These are phyloP conservation scores for Hypselothyrea guttata DNA, from an alignment of 2,888 invertebrate species.

Conservation along the genomic window DNA sequence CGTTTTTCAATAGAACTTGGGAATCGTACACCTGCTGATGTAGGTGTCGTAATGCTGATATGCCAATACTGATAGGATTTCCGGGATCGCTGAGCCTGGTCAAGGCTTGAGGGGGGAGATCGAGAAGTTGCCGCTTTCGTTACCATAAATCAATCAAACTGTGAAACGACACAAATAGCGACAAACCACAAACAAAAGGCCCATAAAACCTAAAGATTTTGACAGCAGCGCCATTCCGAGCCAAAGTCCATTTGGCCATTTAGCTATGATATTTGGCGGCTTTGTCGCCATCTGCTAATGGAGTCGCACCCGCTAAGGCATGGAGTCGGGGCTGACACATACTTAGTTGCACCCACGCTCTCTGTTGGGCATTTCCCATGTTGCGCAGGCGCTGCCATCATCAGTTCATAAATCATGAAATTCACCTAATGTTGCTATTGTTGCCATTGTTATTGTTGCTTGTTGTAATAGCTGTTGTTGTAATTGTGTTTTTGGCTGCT, in stretches of 20 bases:
- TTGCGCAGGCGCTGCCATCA: conserved; percentile 41
- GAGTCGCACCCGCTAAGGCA: conserved; percentile 17
- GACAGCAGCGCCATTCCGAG: conserved; percentile 21
- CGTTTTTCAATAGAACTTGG: conserved; percentile 18
- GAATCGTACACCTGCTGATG: conserved; percentile 36
- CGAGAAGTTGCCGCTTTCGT: conserved; percentile 41
- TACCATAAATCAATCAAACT: conserved; percentile 62
- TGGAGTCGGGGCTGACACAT: conserved; percentile 26
- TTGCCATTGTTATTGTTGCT: conserved; percentile 2
- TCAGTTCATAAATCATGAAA: conserved; percentile 71
- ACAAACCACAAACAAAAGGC: conserved; percentile 27
- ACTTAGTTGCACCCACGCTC: conserved; percentile 46
- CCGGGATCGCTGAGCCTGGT: conserved; percentile 60
- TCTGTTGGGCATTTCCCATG: conserved; percentile 49
- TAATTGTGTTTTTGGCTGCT: conserved; percentile 39
- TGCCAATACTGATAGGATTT: conserved; percentile 53
- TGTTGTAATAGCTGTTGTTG: conserved; percentile 4
- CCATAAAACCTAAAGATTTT: conserved; percentile 37
- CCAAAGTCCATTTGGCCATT: conserved; percentile 37
- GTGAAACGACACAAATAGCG: too few relatives aligned
- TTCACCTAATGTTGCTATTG: conserved; percentile 23
- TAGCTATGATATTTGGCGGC: too few relatives aligned
- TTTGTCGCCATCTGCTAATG: conserved; percentile 48
- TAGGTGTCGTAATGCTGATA: conserved; percentile 5
- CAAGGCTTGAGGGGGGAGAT: conserved; percentile 21